Evolutionary conservation across 2,797 vertebrate genomes (phyloP).

Genomic region (Sebastes ruberrimus): DNA sequence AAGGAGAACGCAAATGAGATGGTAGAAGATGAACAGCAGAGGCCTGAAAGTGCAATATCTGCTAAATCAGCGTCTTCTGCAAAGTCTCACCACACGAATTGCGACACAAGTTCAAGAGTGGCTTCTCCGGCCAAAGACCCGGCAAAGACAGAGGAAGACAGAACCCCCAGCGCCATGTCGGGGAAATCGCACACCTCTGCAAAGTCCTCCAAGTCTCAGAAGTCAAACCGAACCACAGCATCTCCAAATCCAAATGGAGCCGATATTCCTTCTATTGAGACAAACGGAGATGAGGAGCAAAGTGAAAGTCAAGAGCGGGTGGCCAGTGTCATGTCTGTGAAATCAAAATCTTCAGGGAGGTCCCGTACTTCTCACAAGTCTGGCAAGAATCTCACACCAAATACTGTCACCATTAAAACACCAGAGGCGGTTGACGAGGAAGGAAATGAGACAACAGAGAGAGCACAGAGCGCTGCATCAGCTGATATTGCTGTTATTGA

Average conservation of each 20-base stretch:
- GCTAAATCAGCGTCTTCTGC: constrained; percentile 44
- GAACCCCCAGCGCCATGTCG: constrained; percentile 47
- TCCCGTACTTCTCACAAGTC: constrained; percentile 61
- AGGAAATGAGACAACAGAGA: constrained; percentile 34
- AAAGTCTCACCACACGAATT: constrained; percentile 25
- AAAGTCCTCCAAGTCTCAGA: constrained; percentile 46
- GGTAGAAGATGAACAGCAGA: constrained; percentile 34
- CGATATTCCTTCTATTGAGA: not conserved
- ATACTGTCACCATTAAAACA: constrained; percentile 53
- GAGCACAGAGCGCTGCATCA: constrained; percentile 55
- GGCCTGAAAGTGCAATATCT: constrained; percentile 20
- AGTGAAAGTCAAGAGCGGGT: constrained; percentile 22
- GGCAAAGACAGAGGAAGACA: constrained; percentile 7
- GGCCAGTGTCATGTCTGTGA: constrained; percentile 58
- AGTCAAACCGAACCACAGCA: constrained; percentile 18
- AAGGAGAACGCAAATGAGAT: not conserved
- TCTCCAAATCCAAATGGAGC: constrained; percentile 30
- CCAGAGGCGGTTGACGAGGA: constrained; percentile 28
- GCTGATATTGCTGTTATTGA: constrained; percentile 19
- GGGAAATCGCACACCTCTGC: constrained; percentile 31
- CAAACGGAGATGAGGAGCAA: constrained; percentile 3
- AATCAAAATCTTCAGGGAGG: constrained; percentile 64
- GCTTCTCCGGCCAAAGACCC: not conserved
- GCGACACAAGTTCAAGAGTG: not conserved
- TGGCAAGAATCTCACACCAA: constrained; percentile 53